phyloP scores from a whole-genome alignment of 2,797 vertebrate genomes.

The Naso thynnoides region DNA sequence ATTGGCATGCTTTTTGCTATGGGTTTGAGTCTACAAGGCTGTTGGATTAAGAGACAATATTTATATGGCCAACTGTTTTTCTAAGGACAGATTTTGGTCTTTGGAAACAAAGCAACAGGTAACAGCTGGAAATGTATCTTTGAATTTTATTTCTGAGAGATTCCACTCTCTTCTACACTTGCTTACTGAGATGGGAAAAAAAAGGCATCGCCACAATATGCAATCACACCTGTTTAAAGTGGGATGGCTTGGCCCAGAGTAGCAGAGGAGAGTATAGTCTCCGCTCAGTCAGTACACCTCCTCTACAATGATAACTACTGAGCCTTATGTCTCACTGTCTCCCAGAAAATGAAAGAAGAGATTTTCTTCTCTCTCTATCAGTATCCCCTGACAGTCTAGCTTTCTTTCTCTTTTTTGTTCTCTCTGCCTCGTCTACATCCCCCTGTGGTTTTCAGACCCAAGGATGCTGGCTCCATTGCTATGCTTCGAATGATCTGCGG shows the following conservation, averaged over 20 bases:
- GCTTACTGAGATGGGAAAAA: conserved; percentile 27
- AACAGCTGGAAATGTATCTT: conserved; percentile 14
- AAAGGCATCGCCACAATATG: conserved; percentile 15
- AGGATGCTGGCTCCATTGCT: conserved; percentile 56
- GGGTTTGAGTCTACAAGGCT: conserved; percentile 7
- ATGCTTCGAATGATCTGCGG: conserved; percentile 60
- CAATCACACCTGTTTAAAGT: too few relatives aligned
- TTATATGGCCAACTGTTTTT: conserved; percentile 10
- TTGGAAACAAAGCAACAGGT: conserved; percentile 28
- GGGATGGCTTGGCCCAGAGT: conserved; percentile 12
- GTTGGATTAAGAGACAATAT: conserved; percentile 18
- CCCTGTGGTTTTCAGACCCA: conserved; percentile 41
- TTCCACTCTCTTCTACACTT: conserved; percentile 1
- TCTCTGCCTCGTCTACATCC: conserved; percentile 28
- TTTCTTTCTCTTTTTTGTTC: conserved; percentile 32
- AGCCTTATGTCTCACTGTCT: conserved; percentile 31
- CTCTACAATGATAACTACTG: conserved; percentile 18
- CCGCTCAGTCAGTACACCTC: not conserved
- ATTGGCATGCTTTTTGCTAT: conserved; percentile 6
- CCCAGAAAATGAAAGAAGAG: conserved; percentile 48
- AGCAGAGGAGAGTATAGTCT: conserved; percentile 25
- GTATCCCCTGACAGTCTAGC: conserved; percentile 35
- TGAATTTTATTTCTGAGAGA: conserved; percentile 8
- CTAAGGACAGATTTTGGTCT: conserved; percentile 12
- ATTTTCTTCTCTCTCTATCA: conserved; percentile 40